Percentiles rank a stretch among this genome's conserved stretches.
Conservation (phyloP, 1,140 invertebrate species). For the Lucilia cuprina region DNA sequence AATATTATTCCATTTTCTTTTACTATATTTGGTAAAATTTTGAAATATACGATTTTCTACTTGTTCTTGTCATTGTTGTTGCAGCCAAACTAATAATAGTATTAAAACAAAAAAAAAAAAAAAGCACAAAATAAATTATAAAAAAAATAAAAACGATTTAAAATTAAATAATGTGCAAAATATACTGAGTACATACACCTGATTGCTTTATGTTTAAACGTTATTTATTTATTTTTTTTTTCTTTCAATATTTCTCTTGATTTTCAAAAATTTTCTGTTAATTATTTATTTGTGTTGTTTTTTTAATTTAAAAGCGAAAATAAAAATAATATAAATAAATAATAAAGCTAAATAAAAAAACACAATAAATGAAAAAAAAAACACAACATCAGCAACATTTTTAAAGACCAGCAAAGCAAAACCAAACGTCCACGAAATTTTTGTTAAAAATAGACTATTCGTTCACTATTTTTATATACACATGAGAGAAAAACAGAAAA, state of each 20-base stretch:
- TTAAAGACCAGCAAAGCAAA: background rate
- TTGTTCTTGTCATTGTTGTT: background rate
- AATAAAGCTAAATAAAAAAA: constrained; percentile 17
- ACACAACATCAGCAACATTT: too few relatives aligned
- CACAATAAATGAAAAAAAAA: background rate
- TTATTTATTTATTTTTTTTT: background rate
- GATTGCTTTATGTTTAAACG: background rate
- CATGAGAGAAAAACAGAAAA: background rate
- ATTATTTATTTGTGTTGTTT: background rate
- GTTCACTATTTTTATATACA: constrained; percentile 29
- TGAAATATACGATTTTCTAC: background rate
- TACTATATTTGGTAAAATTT: constrained; percentile 33
- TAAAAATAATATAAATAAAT: constrained; percentile 9
- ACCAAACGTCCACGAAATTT: background rate
- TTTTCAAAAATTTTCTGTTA: background rate
- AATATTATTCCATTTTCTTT: constrained; percentile 1
- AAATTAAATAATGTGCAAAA: background rate
- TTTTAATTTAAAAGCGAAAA: constrained; percentile 3
- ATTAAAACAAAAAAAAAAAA: background rate
- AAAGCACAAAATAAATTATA: too few relatives aligned
- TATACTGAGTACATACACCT: background rate
- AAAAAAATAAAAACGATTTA: background rate
- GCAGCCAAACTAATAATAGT: background rate
- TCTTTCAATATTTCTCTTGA: background rate
- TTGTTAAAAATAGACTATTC: constrained; percentile 19